Conservation (phyloP, 2,797 vertebrate species). For the Linurgus olivaceus region DNA sequence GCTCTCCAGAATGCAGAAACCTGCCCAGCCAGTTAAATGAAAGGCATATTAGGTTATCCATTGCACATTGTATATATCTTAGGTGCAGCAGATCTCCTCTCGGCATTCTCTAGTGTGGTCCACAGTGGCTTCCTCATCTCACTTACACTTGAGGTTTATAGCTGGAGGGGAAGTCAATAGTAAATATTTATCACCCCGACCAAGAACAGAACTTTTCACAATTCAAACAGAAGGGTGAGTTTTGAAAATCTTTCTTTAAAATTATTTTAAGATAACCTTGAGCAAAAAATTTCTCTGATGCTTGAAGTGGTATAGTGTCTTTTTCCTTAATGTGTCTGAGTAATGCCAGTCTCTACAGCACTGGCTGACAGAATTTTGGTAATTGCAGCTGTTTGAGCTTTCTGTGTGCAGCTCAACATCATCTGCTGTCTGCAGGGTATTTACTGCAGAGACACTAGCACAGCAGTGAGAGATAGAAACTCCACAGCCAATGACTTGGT, state of each 20-base stretch:
- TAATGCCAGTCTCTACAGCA: background rate
- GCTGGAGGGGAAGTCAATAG: constrained; percentile 65
- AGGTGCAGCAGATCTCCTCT: constrained; percentile 77
- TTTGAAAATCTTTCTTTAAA: constrained; percentile 61
- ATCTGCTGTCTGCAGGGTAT: background rate
- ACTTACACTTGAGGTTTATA: constrained; percentile 65
- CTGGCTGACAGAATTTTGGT: background rate
- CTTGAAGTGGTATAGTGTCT: constrained; percentile 3
- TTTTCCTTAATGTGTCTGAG: background rate
- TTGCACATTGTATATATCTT: constrained; percentile 81
- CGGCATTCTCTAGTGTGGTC: constrained; percentile 75
- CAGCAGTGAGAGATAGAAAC: background rate
- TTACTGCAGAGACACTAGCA: background rate
- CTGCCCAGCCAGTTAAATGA: constrained; percentile 87
- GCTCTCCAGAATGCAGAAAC: constrained; percentile 84
- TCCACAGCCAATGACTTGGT: background rate
- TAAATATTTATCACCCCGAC: constrained; percentile 68
- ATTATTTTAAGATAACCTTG: constrained; percentile 42
- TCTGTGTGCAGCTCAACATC: constrained; percentile 3
- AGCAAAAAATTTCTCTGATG: constrained; percentile 20
- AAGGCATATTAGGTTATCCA: constrained; percentile 87
- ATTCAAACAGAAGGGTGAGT: constrained; percentile 78
- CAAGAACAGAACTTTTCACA: constrained; percentile 69
- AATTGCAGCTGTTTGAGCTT: background rate
- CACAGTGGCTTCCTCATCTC: constrained; percentile 70